Evolutionary conservation across 2,888 invertebrate species (phyloP).

Genomic region (Branchipolynoe longqiensis): DNA sequence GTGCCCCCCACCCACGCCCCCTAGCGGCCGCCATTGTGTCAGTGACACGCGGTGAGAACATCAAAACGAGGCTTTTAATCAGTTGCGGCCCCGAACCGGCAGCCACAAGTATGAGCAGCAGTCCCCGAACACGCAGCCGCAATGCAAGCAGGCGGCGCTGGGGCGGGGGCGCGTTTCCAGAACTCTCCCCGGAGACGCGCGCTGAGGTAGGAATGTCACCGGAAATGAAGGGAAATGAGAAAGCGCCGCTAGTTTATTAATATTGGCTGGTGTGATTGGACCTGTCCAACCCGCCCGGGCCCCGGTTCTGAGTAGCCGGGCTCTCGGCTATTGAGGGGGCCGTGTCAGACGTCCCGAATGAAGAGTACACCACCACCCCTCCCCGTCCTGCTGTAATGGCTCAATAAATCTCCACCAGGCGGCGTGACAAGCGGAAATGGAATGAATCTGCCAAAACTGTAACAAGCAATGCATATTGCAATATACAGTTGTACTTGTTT

Average conservation of each 20-base stretch:
- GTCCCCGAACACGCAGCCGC: constrained; percentile 7
- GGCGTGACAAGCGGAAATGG: too few species aligned
- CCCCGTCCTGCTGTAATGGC: background rate
- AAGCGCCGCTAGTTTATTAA: constrained; percentile 41
- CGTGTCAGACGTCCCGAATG: background rate
- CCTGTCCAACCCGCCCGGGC: background rate
- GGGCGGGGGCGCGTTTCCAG: background rate
- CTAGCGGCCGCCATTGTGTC: background rate
- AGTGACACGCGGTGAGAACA: constrained; percentile 23
- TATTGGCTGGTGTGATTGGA: constrained; percentile 29
- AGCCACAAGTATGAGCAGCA: constrained; percentile 6
- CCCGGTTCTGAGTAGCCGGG: background rate
- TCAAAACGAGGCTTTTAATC: constrained; percentile 33
- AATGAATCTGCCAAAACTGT: too few species aligned
- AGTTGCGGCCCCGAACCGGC: background rate
- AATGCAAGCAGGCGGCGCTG: background rate
- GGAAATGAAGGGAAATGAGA: constrained; percentile 46
- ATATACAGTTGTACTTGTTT: too few species aligned
- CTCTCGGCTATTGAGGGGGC: constrained; percentile 10
- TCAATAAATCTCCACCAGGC: constrained; percentile 30
- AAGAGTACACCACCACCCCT: background rate
- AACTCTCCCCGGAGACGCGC: constrained; percentile 42
- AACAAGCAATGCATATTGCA: too few species aligned
- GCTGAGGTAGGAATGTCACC: constrained; percentile 29
- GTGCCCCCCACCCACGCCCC: too few species aligned